Conservation (phyloP, 2,113 vertebrate species). For the Glaucomys volans region DNA sequence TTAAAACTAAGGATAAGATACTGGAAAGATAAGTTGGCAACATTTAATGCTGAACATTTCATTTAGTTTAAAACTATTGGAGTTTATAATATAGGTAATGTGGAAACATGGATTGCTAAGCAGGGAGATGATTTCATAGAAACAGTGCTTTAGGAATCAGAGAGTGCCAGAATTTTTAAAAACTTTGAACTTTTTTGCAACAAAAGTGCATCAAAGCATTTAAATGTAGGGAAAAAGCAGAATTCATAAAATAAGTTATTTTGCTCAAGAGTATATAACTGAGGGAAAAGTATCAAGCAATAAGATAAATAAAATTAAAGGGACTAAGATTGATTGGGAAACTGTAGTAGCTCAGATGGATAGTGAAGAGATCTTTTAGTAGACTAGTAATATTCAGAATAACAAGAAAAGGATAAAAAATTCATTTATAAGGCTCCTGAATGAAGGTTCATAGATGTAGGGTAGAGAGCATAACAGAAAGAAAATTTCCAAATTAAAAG, state of each 20-base stretch:
- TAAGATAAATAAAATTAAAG: constrained; percentile 11
- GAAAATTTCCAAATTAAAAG: not conserved
- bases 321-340: not conserved
- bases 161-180: not conserved
- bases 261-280: not conserved
- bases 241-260: not conserved
- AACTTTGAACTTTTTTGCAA: not conserved
- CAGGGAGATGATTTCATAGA: not conserved
- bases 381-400: not conserved
- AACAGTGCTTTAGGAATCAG: not conserved
- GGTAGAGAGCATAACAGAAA: not conserved
- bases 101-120: not conserved
- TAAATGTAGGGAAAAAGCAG: not conserved
- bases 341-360: not conserved
- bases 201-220: constrained; percentile 20
- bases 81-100: not conserved
- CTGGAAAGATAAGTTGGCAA: not conserved
- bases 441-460: not conserved
- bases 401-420: not conserved
- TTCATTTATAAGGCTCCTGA: not conserved
- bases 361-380: constrained; percentile 31
- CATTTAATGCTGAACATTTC: not conserved
- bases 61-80: not conserved
- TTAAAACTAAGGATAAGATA: not conserved
- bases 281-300: not conserved